A percentile compares a stretch with the other conserved stretches of the same genome.
phyloP scores from a whole-genome alignment of 2,888 invertebrate genomes.

The Notodonta ziczac region DNA sequence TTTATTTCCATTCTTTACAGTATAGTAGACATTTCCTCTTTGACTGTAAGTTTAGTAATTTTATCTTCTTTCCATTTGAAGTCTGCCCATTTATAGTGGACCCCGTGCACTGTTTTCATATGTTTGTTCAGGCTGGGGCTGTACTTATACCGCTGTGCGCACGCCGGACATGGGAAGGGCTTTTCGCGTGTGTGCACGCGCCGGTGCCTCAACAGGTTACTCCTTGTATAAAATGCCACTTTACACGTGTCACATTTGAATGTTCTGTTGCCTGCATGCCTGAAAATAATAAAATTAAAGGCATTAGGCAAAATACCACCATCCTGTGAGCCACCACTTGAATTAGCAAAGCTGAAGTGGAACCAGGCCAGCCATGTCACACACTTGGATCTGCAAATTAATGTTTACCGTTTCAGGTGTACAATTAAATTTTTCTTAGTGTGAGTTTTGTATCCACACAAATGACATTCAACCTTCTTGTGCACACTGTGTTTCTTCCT shows the following conservation, averaged over 20 bases:
- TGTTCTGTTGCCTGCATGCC: constrained; percentile 72
- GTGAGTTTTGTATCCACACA: constrained; percentile 74
- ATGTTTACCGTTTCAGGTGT: constrained; percentile 70
- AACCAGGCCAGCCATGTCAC: no score
- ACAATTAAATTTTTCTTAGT: constrained; percentile 69
- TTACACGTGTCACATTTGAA: constrained; percentile 69
- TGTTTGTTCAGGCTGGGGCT: constrained; percentile 78
- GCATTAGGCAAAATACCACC: no score
- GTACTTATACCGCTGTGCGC: constrained; percentile 69
- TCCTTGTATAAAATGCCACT: constrained; percentile 64
- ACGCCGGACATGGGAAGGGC: constrained; percentile 70
- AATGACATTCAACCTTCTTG: constrained; percentile 67
- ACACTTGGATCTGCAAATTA: neutral
- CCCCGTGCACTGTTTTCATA: constrained; percentile 70
- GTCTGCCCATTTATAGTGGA: constrained; percentile 71
- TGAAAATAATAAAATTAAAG: constrained; percentile 40
- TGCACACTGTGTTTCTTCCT: constrained; percentile 63
- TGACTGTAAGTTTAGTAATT: constrained; percentile 32
- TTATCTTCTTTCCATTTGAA: constrained; percentile 45
- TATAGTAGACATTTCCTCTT: constrained; percentile 16
- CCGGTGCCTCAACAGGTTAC: constrained; percentile 67
- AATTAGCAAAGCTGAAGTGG: no score
- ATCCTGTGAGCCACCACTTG: no score
- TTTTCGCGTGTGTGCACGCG: constrained; percentile 74
- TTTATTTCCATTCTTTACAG: constrained; percentile 27